Percentiles rank a stretch among this genome's conserved stretches.
Conservation (phyloP, 2,113 vertebrate genomes). For the Fukomys damarensis region DNA sequence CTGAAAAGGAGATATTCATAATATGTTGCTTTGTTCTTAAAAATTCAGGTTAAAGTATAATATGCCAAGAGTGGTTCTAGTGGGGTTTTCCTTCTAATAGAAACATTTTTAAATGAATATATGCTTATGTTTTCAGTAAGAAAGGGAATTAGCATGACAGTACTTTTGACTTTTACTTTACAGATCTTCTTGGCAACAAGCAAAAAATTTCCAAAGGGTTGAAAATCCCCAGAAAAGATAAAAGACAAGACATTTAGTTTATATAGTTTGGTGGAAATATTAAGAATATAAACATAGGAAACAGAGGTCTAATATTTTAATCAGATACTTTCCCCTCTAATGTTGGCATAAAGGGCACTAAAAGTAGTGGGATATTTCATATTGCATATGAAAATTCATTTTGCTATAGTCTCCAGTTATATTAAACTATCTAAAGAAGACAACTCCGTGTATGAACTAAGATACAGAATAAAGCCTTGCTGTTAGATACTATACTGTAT, state of each 20-base stretch:
- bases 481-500: not conserved
- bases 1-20: not conserved
- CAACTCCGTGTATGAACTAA: slow-evolving; percentile 16
- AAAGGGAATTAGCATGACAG: not conserved
- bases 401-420: slow-evolving; percentile 55
- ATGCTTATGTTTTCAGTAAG: not conserved
- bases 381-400: slow-evolving; percentile 10
- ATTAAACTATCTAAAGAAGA: slow-evolving; percentile 28
- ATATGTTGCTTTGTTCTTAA: not conserved
- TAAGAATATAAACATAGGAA: slow-evolving; percentile 30
- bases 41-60: not conserved
- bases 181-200: not conserved
- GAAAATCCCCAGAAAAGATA: not conserved
- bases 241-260: not conserved
- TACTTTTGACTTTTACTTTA: slow-evolving; percentile 13
- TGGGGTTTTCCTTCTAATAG: not conserved
- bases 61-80: not conserved
- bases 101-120: slow-evolving; percentile 5
- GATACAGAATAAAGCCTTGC: not conserved
- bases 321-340: not conserved
- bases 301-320: slow-evolving; percentile 40
- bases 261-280: not conserved
- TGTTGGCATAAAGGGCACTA: not conserved
- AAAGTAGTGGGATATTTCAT: not conserved
- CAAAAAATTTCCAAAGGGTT: slow-evolving; percentile 28